These are phyloP conservation scores for Mastigias papua DNA, from an alignment of 30 jellyfish, hydroid and myxozoan genomes.

Conservation along the genomic window DNA sequence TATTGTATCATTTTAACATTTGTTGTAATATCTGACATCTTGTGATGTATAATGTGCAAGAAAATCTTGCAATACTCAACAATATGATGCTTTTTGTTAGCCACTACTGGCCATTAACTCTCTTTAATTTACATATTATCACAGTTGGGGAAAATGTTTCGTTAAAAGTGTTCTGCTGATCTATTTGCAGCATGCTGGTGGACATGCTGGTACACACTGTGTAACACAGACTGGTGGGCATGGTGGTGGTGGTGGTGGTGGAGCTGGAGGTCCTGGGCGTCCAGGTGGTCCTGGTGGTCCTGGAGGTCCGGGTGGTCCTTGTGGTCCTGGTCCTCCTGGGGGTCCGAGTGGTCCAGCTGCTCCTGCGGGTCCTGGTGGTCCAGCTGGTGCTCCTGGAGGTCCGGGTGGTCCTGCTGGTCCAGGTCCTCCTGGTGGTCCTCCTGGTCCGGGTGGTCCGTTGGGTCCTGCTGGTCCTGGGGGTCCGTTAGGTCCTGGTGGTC, in stretches of 20 bases:
- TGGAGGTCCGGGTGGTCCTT: constrained; percentile 99
- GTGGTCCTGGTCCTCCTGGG: constrained; percentile 99
- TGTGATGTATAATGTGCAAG: background rate
- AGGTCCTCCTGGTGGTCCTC: constrained; percentile 98
- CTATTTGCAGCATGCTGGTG: constrained; percentile 94
- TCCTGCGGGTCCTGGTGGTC: constrained; percentile 98
- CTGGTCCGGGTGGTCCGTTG: constrained; percentile 99
- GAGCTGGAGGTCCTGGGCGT: constrained; percentile 99
- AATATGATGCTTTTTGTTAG: background rate
- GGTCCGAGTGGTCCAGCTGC: constrained; percentile 99
- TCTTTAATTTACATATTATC: background rate
- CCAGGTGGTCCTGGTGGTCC: constrained; percentile 99
- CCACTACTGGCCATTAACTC: background rate
- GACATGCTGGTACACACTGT: constrained; percentile 93
- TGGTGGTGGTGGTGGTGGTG: constrained; percentile 99
- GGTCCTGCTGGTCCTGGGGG: constrained; percentile 99
- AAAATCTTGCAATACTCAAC: background rate
- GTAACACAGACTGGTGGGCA: constrained; percentile 98
- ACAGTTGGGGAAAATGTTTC: background rate
- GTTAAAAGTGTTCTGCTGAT: background rate
- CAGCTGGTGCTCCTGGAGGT: constrained; percentile 98
- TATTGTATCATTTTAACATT: background rate
- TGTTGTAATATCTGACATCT: background rate
- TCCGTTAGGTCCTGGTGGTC: constrained; percentile 99
- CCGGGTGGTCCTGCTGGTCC: constrained; percentile 99